A percentile compares a stretch with the other conserved stretches of the same genome.
Conservation (phyloP, 2,888 invertebrate genomes). For the Taenaris catops region DNA sequence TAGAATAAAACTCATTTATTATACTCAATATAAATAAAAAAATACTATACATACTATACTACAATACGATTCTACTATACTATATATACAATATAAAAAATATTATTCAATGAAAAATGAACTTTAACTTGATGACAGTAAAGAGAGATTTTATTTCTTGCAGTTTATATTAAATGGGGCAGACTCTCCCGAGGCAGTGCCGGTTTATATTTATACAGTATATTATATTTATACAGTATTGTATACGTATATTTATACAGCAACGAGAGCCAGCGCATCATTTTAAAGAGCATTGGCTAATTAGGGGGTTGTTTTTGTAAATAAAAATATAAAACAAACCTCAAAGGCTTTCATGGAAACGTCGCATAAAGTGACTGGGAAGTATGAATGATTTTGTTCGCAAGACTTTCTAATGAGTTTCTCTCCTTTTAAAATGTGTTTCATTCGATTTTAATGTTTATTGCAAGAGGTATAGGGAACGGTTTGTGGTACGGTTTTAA, state of each 20-base stretch:
- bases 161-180: too few relatives aligned
- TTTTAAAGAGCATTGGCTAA: conserved; percentile 44
- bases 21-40: not conserved
- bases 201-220: too few relatives aligned
- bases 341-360: conserved; percentile 26
- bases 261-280: conserved; percentile 32
- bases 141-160: not conserved
- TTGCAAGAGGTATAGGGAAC: not conserved
- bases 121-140: not conserved
- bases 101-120: too few relatives aligned
- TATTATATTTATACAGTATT: too few relatives aligned
- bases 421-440: conserved; percentile 11
- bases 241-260: conserved; percentile 6
- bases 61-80: too few relatives aligned
- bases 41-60: too few relatives aligned
- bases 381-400: conserved; percentile 25
- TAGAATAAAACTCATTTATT: not conserved
- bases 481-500: too few relatives aligned
- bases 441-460: conserved; percentile 2
- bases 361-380: conserved; percentile 24
- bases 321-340: conserved; percentile 25
- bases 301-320: conserved; percentile 35
- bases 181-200: too few relatives aligned
- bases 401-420: conserved; percentile 25
- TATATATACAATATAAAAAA: too few relatives aligned